These are phyloP conservation scores for Sarcophaga rosellei DNA, from an alignment of 2,888 invertebrate genomes.

Conservation along the genomic window DNA sequence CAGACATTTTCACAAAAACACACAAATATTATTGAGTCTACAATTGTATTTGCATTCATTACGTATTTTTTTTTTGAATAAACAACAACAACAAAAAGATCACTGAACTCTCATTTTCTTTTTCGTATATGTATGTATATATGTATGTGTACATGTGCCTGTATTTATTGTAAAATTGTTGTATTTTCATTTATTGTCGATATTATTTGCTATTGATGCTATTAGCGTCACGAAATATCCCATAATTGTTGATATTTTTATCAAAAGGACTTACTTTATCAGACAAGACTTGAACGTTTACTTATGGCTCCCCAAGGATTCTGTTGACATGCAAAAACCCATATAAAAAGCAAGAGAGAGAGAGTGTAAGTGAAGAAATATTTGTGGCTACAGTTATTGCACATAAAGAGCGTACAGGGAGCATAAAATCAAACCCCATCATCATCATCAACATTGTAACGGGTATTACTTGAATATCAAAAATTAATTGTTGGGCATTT, in stretches of 20 bases:
- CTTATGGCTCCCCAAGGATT: constrained; percentile 49
- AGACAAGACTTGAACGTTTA: constrained; percentile 35
- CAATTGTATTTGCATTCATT: constrained; percentile 1
- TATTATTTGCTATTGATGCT: constrained; percentile 4
- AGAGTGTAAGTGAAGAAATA: not conserved
- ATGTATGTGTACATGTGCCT: constrained; percentile 16
- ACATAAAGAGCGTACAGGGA: not conserved
- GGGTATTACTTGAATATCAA: constrained; percentile 26
- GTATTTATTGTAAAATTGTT: not conserved
- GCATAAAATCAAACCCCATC: no score
- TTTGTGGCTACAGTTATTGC: not conserved
- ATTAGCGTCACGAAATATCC: not conserved
- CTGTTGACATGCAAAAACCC: not conserved
- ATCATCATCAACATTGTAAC: not conserved
- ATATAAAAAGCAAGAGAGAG: not conserved
- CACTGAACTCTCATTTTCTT: constrained; percentile 34
- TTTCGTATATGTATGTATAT: not conserved
- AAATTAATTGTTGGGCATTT: constrained; percentile 45
- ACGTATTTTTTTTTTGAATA: constrained; percentile 5
- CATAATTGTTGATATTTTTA: constrained; percentile 16
- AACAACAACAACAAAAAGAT: constrained; percentile 37
- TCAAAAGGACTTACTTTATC: not conserved
- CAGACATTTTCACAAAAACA: not conserved
- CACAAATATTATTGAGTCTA: not conserved
- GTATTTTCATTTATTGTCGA: not conserved